Base-by-base conservation (phyloP, 2,888 invertebrate species). In the Mesorhabditis sp. region DNA sequence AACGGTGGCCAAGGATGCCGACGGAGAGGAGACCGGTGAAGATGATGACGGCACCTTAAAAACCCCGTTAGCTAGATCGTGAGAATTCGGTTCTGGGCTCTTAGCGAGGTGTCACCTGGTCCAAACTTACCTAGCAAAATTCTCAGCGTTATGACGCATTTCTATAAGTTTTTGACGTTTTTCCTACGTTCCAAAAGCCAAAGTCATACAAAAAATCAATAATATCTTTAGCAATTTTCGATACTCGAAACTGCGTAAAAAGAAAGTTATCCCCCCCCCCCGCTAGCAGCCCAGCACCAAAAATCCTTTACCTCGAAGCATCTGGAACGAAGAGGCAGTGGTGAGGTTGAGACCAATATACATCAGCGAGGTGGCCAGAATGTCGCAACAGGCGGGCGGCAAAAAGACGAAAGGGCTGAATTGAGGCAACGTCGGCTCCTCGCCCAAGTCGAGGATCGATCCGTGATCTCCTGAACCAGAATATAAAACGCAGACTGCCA, bases 271-370 rank as follows among this genome's bases (percentile, higher is more conserved):
- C 28, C 28, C 28, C 28, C 28, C 28, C 28, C 28, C 28, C 28
- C 28, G 28, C 28, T 28, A 28, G 2, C 28, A 28, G 28, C 28
- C 28, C 28, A 28, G 28, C 28, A 28, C 28, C 2, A 28, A 28
- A 28, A 28, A 28, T 28, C 28, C 28, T 28, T 28, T 28, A 90
- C 92, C 94, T 88, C 95, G 89, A 81, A 96, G 90, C 94, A 96
- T 95, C 89, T 95, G 95, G 87, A 94, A 96, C 85, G 94, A 94
- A 78, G 94, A 93, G 1, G 93, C 92, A 85, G 92, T 93, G 0
- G 96, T 96, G 86, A 96, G 88, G 81, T 91, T 94, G 68, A 96
- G 88, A 4, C 95, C 95, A 66, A 94, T 90, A 85, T 95, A 94
- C 91, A 95, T 92, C 44, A 92, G 89, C 0, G 93, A 92, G 0